Evolutionary conservation across 2,888 invertebrate species (phyloP), one percentile per base, ranked within the genome.

Genomic region (Chymomyza fuscimana): DNA sequence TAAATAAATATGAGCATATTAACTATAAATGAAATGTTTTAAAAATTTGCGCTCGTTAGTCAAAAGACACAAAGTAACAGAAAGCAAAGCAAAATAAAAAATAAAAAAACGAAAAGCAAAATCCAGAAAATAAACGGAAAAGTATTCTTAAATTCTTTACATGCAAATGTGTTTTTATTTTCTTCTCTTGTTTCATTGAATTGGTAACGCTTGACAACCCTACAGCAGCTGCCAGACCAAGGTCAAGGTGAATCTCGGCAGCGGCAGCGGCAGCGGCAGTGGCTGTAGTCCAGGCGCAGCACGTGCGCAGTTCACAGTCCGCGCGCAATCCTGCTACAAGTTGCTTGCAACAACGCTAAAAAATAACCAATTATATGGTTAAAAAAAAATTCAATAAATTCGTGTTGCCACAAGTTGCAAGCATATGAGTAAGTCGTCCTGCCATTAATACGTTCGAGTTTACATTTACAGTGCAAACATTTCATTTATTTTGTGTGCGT

Each of bases 71-170:
- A 46, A 63, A 63, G 72, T 63, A 68, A 65, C 62, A 36, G 69
- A 68, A 70, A 69, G 65, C 56, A n/a, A 66, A 70, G 58, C 16
- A 54, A 62, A 72, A 61, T 40, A 71, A 66, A 54, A 62, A 72
- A 61, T 40, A 71, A 66, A 68, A 65, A 69, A 74, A 59, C 64
- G 40, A 70, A 69, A 51, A 54, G 51, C 70, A 15, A 19, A 73
- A 78, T 46, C 70, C 29, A 63, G 63, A 71, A 69, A 63, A 68
- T 66, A 62, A 87, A 80, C 73, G 74, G 71, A 84, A 81, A 76
- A 73, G 77, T 80, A 82, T 88, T 87, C 79, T 73, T 80, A 87
- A 87, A 88, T 81, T 87, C 87, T 86, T 86, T 86, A 87, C 81
- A 73, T 16, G 40, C 22, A 40, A 74, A 50, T 19, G 74, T 62